A percentile compares a stretch with the other conserved stretches of the same genome.
Evolutionary conservation across 1,140 invertebrate species (phyloP).

Genomic region (Eriosoma lanigerum): DNA sequence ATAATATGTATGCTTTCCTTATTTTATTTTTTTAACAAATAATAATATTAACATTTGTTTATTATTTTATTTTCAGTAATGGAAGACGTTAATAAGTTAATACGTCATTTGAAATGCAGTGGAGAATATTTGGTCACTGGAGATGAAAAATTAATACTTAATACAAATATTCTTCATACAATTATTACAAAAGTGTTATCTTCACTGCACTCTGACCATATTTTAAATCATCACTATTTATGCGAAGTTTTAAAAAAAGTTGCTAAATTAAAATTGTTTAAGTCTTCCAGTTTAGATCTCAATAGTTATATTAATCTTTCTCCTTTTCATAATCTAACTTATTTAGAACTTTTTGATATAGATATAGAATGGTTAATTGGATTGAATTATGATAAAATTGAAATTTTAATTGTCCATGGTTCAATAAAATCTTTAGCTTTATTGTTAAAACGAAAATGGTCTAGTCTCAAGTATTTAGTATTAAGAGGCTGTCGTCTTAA

Average conservation of each 20-base stretch:
- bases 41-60: background rate
- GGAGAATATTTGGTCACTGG: constrained; percentile 36
- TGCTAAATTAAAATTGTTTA: background rate
- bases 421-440: constrained; percentile 2
- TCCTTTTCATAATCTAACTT: constrained; percentile 31
- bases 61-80: constrained; percentile 29
- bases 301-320: background rate
- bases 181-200: constrained; percentile 32
- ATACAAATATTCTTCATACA: background rate
- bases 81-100: constrained; percentile 34
- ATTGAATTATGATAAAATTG: constrained; percentile 19
- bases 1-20: background rate
- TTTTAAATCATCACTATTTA: constrained; percentile 47
- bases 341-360: constrained; percentile 39
- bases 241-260: constrained; percentile 39
- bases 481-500: background rate
- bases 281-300: constrained; percentile 7
- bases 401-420: constrained; percentile 26
- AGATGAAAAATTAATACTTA: constrained; percentile 17
- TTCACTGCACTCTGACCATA: constrained; percentile 25
- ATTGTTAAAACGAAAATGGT: constrained; percentile 38
- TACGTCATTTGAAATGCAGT: background rate
- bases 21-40: background rate
- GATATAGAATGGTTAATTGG: constrained; percentile 42
- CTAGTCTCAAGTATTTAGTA: constrained; percentile 14